Percentiles rank a stretch among this genome's conserved stretches.
Conservation (phyloP, 2,888 invertebrate species). For the Latrodectus hesperus region DNA sequence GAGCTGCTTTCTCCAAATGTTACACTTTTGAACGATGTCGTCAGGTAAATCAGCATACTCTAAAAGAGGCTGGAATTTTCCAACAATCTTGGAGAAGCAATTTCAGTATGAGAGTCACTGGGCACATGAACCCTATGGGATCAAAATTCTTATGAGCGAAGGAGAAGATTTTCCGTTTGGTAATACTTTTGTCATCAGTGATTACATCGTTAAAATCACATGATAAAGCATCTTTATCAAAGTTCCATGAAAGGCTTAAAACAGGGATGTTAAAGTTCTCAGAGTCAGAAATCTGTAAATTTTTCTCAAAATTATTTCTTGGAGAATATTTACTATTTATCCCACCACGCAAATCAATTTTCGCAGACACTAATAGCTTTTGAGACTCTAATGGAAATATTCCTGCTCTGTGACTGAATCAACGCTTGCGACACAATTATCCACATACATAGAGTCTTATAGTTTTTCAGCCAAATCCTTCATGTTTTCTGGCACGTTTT, state of each 20-base stretch:
- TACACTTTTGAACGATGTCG: not conserved
- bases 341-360: too few relatives aligned
- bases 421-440: conserved; percentile 9
- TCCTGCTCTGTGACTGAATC: not conserved
- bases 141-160: not conserved
- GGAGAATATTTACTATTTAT: too few relatives aligned
- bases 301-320: too few relatives aligned
- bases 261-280: too few relatives aligned
- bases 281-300: not conserved
- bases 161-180: not conserved
- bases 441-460: conserved; percentile 15
- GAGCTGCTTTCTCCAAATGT: not conserved
- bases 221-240: too few relatives aligned
- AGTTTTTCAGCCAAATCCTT: not conserved
- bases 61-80: not conserved
- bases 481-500: not conserved
- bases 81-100: conserved; percentile 5
- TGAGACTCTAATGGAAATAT: not conserved
- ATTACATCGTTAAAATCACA: too few relatives aligned
- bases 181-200: not conserved
- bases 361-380: too few relatives aligned
- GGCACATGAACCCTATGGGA: not conserved
- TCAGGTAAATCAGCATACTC: not conserved
- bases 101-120: not conserved
- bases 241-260: too few relatives aligned